These are phyloP conservation scores for Distichodus sexfasciatus DNA, from an alignment of 2,797 vertebrate genomes.

Conservation along the genomic window DNA sequence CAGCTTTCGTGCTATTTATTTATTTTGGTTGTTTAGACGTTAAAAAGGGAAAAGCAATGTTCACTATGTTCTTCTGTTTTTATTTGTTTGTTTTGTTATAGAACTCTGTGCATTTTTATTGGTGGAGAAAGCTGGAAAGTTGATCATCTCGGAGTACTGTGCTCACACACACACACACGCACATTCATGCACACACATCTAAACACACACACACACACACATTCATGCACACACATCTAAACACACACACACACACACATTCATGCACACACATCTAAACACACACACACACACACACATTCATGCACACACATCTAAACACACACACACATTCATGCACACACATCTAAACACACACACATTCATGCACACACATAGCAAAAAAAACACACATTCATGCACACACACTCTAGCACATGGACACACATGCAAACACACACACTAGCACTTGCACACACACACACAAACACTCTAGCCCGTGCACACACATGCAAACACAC, in stretches of 20 bases:
- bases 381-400: conserved; percentile 24
- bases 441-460: conserved; percentile 8
- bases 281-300: conserved; percentile 17
- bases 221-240: conserved; percentile 26
- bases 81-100: conserved; percentile 53
- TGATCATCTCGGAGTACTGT: conserved; percentile 45
- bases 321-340: conserved; percentile 31
- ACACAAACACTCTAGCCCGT: conserved; percentile 29
- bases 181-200: not conserved
- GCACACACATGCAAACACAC: conserved; percentile 1
- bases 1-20: conserved; percentile 82
- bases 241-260: conserved; percentile 20
- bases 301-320: not conserved
- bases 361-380: conserved; percentile 1
- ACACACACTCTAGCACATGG: conserved; percentile 9
- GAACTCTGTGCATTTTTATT: conserved; percentile 54
- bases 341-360: conserved; percentile 3
- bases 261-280: not conserved
- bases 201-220: conserved; percentile 6
- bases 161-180: conserved; percentile 13
- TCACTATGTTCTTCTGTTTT: conserved; percentile 59
- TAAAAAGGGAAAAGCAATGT: conserved; percentile 69
- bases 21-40: conserved; percentile 71
- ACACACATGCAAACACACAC: conserved; percentile 12
- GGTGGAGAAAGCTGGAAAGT: conserved; percentile 34